These are phyloP conservation scores for Tetrapedia diversipes DNA, from an alignment of 2,888 invertebrate species.

Conservation along the genomic window DNA sequence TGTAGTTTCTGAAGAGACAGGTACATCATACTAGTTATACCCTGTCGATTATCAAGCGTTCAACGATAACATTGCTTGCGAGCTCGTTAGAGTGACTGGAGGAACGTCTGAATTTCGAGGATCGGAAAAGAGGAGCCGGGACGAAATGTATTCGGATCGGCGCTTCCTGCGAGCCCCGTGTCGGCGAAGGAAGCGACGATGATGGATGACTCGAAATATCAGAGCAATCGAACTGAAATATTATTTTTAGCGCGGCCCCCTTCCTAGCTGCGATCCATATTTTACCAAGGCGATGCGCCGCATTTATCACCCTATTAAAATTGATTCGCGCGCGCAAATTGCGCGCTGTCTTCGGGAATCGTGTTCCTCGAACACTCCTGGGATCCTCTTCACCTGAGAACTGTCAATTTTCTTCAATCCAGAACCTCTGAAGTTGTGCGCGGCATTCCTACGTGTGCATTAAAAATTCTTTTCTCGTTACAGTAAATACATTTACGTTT, in stretches of 20 bases:
- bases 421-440: no score
- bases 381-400: no score
- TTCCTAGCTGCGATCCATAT: conserved; percentile 50
- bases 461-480: no score
- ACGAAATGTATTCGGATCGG: conserved; percentile 63
- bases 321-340: conserved; percentile 50
- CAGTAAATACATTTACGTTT: no score
- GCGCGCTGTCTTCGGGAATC: conserved; percentile 25
- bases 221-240: conserved; percentile 70
- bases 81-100: background rate
- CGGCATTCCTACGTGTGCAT: no score
- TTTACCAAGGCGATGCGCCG: conserved; percentile 57
- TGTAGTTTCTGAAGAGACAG: no score
- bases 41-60: background rate
- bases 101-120: conserved; percentile 44
- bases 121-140: conserved; percentile 32
- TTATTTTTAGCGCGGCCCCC: conserved; percentile 67
- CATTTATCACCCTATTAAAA: conserved; percentile 63
- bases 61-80: background rate
- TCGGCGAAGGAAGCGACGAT: conserved; percentile 78
- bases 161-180: conserved; percentile 58
- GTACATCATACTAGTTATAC: no score
- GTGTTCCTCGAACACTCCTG: no score
- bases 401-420: no score
- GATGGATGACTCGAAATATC: conserved; percentile 80